These are phyloP conservation scores for Coptodon rendalli DNA, from an alignment of 2,113 vertebrate genomes.

Conservation along the genomic window DNA sequence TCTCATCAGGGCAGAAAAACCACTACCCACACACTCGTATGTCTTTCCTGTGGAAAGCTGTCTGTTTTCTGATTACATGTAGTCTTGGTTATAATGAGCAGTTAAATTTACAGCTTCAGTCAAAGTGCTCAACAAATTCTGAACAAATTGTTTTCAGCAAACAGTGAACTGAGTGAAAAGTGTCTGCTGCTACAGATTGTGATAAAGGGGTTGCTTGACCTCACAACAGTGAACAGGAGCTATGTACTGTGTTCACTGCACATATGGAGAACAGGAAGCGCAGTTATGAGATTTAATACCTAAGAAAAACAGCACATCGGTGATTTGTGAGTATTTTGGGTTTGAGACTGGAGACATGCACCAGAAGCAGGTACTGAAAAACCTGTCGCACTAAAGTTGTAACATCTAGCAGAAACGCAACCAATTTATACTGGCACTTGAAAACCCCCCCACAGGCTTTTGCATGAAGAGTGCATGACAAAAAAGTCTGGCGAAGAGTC, in stretches of 20 bases:
- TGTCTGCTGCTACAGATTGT: background rate
- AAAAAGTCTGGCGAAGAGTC: background rate
- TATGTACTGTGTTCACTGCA: background rate
- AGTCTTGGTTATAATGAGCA: background rate
- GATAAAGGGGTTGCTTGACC: background rate
- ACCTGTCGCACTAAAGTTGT: background rate
- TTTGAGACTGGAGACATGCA: background rate
- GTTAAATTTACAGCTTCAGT: background rate
- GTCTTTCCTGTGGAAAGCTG: background rate
- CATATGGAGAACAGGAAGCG: background rate
- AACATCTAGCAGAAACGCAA: background rate
- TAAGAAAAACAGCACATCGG: background rate
- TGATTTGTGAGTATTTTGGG: background rate
- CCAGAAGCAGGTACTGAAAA: background rate
- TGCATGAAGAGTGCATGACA: background rate
- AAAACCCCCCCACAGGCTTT: background rate
- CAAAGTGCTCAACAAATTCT: background rate
- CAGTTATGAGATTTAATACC: background rate
- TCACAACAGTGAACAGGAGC: background rate
- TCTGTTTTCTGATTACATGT: fast-evolving
- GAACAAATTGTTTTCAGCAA: background rate
- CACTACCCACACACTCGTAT: background rate
- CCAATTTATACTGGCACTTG: background rate
- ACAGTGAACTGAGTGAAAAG: background rate
- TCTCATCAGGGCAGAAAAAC: fast-evolving